phyloP scores from a whole-genome alignment of 2,888 invertebrate genomes.

The Netelia inedita region DNA sequence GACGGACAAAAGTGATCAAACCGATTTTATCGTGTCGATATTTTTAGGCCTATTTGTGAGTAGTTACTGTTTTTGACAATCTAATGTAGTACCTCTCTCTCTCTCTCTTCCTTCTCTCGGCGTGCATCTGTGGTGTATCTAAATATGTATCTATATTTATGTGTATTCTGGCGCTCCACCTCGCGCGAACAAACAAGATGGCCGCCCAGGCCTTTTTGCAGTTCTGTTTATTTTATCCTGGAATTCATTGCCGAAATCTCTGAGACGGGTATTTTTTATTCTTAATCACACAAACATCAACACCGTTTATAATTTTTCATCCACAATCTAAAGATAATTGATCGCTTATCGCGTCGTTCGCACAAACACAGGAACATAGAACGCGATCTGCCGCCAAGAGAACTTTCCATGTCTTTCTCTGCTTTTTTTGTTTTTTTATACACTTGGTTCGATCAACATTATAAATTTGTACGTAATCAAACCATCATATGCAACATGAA shows the following conservation, averaged over 20 bases:
- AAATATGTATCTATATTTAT: background rate
- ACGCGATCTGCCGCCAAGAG: background rate
- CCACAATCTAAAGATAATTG: background rate
- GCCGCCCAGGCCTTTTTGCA: slow-evolving; percentile 74
- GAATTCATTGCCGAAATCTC: slow-evolving; percentile 49
- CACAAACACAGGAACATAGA: background rate
- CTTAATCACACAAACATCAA: background rate
- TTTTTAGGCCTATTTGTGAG: slow-evolving; percentile 28
- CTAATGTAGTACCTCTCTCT: background rate
- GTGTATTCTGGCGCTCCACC: slow-evolving; percentile 25
- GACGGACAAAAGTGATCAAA: slow-evolving; percentile 5
- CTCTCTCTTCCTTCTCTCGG: background rate
- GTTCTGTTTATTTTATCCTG: slow-evolving; percentile 76
- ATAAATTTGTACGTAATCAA: no score
- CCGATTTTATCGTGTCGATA: slow-evolving; percentile 13
- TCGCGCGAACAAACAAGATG: slow-evolving; percentile 78
- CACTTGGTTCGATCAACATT: no score
- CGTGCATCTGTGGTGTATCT: background rate
- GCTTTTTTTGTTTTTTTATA: no score
- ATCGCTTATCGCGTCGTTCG: background rate
- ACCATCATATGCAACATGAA: no score
- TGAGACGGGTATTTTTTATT: background rate
- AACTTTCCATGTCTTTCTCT: no score
- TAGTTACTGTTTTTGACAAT: slow-evolving; percentile 7
- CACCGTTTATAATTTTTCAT: slow-evolving; percentile 9